Evolutionary conservation across 1,140 invertebrate genomes (phyloP).

Genomic region (Tribolium castaneum): DNA sequence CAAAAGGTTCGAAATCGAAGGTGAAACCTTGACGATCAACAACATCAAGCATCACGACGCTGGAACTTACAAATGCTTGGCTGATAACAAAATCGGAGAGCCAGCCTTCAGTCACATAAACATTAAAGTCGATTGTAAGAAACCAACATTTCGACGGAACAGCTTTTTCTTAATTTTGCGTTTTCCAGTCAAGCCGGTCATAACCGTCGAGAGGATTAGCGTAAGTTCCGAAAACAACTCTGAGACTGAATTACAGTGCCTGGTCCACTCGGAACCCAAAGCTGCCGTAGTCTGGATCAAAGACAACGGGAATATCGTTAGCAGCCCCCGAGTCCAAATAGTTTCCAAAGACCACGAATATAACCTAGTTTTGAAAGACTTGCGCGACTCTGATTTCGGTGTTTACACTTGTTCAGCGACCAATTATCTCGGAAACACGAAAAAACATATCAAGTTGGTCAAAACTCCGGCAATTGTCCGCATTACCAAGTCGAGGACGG

Average conservation of each 20-base stretch:
- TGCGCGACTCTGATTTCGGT: constrained; percentile 53
- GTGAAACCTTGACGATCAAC: constrained; percentile 53
- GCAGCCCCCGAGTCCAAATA: constrained; percentile 39
- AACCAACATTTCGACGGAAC: background rate
- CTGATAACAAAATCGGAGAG: constrained; percentile 54
- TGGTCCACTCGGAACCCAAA: constrained; percentile 52
- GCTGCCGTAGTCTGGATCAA: constrained; percentile 53
- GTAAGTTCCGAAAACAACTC: constrained; percentile 53
- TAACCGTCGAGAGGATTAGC: constrained; percentile 52
- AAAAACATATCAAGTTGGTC: constrained; percentile 48
- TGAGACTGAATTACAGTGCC: constrained; percentile 54
- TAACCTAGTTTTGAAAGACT: constrained; percentile 48
- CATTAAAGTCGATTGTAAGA: constrained; percentile 56
- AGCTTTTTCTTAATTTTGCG: background rate
- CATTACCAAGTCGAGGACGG: constrained; percentile 44
- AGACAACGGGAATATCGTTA: constrained; percentile 47
- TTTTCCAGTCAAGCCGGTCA: constrained; percentile 53
- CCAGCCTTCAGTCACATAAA: constrained; percentile 53
- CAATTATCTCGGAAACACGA: constrained; percentile 46
- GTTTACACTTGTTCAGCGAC: constrained; percentile 52
- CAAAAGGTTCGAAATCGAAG: constrained; percentile 49
- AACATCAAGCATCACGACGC: constrained; percentile 49
- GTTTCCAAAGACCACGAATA: constrained; percentile 40
- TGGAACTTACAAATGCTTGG: constrained; percentile 56
- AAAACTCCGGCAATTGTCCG: constrained; percentile 49